Evolutionary conservation across 2,888 invertebrate genomes (phyloP).

Genomic region (Gonocerus acuteangulatus): DNA sequence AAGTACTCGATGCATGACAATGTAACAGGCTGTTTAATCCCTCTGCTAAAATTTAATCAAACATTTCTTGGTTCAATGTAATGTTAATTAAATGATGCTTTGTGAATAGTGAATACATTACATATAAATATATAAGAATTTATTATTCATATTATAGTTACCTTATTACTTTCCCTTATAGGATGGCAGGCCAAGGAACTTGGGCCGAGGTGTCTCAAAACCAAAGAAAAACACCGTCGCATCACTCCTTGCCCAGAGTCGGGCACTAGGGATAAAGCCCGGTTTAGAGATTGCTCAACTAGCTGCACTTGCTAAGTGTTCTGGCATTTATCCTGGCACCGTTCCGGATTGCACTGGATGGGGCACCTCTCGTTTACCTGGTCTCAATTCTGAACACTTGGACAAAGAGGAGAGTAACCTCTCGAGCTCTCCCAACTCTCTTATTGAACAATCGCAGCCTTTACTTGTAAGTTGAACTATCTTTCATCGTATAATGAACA

Average conservation of each 20-base stretch:
- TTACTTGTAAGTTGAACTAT: constrained; percentile 3
- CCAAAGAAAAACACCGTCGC: constrained; percentile 91
- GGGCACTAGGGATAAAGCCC: constrained; percentile 57
- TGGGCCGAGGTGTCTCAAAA: constrained; percentile 79
- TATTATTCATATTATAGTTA: too few relatives aligned
- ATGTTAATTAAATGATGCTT: too few relatives aligned
- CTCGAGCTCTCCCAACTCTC: constrained; percentile 31
- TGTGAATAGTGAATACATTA: too few relatives aligned
- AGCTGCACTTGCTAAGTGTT: constrained; percentile 29
- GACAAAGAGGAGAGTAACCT: constrained; percentile 33
- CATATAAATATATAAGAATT: too few relatives aligned
- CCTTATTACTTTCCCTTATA: constrained; percentile 42
- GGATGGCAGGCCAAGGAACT: constrained; percentile 72
- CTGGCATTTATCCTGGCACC: constrained; percentile 4
- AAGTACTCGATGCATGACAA: too few relatives aligned
- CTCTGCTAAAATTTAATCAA: too few relatives aligned
- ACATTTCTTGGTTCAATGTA: too few relatives aligned
- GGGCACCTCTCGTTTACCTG: constrained; percentile 6
- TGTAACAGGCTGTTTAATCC: too few relatives aligned
- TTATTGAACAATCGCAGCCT: constrained; percentile 26
- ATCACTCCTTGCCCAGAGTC: constrained; percentile 74
- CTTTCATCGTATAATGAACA: neutral
- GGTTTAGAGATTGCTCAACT: constrained; percentile 35
- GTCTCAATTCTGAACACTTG: neutral
- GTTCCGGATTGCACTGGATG: neutral